phyloP scores from a whole-genome alignment of 1,140 invertebrate species.

The Lordiphosa collinella region DNA sequence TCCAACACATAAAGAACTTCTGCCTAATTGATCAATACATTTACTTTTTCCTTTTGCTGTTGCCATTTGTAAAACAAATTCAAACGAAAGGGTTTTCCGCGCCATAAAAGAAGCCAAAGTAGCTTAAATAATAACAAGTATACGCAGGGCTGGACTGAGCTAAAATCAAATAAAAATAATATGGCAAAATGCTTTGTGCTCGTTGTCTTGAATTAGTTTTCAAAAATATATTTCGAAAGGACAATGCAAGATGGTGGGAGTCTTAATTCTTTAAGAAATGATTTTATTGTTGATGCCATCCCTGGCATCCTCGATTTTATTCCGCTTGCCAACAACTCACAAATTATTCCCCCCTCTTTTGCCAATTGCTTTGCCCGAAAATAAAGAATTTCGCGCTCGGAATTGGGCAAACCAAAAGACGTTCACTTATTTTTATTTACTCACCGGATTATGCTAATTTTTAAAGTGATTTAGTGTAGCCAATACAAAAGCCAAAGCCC shows the following conservation, averaged over 20 bases:
- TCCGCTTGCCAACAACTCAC: background rate
- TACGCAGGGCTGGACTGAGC: constrained; percentile 33
- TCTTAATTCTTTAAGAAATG: background rate
- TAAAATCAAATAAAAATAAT: background rate
- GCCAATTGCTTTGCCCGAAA: constrained; percentile 8
- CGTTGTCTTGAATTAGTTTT: no score
- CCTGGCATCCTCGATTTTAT: background rate
- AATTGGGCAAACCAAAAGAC: constrained; percentile 45
- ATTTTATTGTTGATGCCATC: background rate
- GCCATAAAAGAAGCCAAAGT: constrained; percentile 48
- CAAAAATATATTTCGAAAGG: no score
- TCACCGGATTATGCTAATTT: constrained; percentile 77
- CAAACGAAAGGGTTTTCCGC: constrained; percentile 62
- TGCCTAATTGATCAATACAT: constrained; percentile 73
- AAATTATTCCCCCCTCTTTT: background rate
- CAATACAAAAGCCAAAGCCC: constrained; percentile 48
- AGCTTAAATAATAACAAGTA: constrained; percentile 21
- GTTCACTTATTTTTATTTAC: constrained; percentile 76
- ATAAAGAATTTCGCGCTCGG: constrained; percentile 26
- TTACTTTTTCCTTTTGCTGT: constrained; percentile 23
- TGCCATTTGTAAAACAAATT: constrained; percentile 63
- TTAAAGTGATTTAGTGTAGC: constrained; percentile 75
- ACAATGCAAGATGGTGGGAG: no score
- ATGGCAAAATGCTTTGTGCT: background rate
- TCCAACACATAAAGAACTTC: constrained; percentile 41